These are phyloP conservation scores for Alviniconcha strummeri DNA, from an alignment of 2,888 invertebrate genomes.

Conservation along the genomic window DNA sequence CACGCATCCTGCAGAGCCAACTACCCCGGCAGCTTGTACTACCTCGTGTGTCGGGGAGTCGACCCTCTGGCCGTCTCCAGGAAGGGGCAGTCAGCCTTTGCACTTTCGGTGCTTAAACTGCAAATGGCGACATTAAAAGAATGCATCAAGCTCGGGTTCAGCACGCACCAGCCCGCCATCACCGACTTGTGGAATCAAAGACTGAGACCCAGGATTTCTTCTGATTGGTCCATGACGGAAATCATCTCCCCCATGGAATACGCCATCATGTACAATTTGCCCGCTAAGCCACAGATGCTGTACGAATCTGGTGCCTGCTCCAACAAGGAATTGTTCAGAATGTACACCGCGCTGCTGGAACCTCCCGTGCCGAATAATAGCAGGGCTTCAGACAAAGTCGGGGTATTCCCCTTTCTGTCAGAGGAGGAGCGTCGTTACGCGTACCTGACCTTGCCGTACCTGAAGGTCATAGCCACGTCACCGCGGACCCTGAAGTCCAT, in stretches of 20 bases:
- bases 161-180: slow-evolving; percentile 7
- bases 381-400: too few species aligned
- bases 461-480: background rate
- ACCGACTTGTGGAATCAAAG: background rate
- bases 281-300: background rate
- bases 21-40: background rate
- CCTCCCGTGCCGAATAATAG: background rate
- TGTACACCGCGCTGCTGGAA: background rate
- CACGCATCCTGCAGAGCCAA: background rate
- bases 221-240: too few species aligned
- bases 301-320: background rate
- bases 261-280: background rate
- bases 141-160: background rate
- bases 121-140: background rate
- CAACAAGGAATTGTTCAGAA: background rate
- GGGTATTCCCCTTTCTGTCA: background rate
- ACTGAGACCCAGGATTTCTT: background rate
- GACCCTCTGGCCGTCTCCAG: background rate
- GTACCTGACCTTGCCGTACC: background rate
- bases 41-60: background rate
- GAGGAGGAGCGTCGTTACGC: background rate
- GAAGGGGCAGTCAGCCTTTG: background rate
- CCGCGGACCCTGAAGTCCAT: slow-evolving; percentile 11
- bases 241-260: background rate
- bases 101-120: background rate